Conservation (phyloP, 2,888 invertebrate genomes). For the Chironomus tentans region DNA sequence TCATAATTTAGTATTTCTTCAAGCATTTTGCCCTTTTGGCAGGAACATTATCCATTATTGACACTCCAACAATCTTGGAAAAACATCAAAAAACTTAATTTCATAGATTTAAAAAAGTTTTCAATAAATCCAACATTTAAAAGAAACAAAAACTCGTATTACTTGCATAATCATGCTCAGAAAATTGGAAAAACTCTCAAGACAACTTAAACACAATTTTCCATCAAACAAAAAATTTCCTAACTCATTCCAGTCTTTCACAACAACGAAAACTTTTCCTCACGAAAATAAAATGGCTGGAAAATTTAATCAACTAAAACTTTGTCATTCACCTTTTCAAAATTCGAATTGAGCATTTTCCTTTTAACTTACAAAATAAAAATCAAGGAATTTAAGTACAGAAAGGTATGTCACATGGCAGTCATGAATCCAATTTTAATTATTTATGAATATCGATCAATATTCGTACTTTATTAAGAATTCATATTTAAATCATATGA, state of each 20-base stretch:
- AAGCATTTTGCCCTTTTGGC: no score
- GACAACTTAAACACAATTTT: background rate
- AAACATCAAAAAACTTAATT: no score
- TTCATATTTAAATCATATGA: background rate
- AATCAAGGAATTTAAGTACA: background rate
- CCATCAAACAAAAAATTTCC: background rate
- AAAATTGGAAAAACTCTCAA: background rate
- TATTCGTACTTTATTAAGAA: background rate
- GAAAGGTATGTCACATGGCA: background rate
- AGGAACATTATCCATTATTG: no score
- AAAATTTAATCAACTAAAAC: constrained; percentile 20
- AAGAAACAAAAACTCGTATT: background rate
- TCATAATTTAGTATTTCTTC: no score
- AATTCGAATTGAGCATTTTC: background rate
- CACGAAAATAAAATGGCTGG: constrained; percentile 6
- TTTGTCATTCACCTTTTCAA: constrained; percentile 10
- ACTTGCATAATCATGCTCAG: background rate
- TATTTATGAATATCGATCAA: constrained; percentile 24
- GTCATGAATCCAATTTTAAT: background rate
- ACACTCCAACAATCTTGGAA: no score
- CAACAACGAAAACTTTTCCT: background rate
- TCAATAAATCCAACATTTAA: background rate
- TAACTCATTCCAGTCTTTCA: background rate
- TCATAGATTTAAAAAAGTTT: no score
- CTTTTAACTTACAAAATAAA: background rate